phyloP scores from a whole-genome alignment of 2,113 vertebrate genomes.

The Elachura formosa region DNA sequence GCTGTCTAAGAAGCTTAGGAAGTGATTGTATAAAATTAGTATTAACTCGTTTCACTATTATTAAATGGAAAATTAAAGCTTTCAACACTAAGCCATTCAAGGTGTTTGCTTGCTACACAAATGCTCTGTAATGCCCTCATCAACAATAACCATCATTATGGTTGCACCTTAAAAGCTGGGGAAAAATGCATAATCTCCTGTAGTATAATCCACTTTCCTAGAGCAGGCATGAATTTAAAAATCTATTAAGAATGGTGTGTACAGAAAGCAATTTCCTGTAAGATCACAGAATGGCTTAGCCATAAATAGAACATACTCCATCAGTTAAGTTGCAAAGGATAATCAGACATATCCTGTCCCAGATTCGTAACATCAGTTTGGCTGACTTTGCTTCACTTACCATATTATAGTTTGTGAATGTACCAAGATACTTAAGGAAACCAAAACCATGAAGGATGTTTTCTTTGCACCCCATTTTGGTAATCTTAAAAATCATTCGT shows the following conservation, averaged over 20 bases:
- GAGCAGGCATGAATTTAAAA: constrained; percentile 50
- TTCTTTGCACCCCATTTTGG: background rate
- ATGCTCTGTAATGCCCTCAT: constrained; percentile 24
- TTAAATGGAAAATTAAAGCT: constrained; percentile 67
- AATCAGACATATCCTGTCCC: background rate
- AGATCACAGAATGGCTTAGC: background rate
- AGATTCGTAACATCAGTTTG: background rate
- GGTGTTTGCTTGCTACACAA: constrained; percentile 26
- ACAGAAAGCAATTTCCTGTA: constrained; percentile 43
- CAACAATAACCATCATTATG: constrained; percentile 45
- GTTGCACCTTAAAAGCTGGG: constrained; percentile 36
- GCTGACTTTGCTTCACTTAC: background rate
- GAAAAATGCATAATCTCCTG: constrained; percentile 55
- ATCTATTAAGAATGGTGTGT: constrained; percentile 27
- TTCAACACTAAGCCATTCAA: constrained; percentile 44
- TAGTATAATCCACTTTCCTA: constrained; percentile 53
- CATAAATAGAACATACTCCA: constrained; percentile 26
- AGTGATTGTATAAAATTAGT: constrained; percentile 66
- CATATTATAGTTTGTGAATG: background rate
- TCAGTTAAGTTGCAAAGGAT: background rate
- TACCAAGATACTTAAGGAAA: background rate
- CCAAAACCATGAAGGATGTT: background rate
- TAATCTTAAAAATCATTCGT: background rate
- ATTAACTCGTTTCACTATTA: constrained; percentile 65
- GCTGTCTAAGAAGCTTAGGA: constrained; percentile 68